Evolutionary conservation across 2,113 vertebrate species (phyloP), one percentile per base, ranked within the genome.

Genomic region (Rhinoptilus africanus): DNA sequence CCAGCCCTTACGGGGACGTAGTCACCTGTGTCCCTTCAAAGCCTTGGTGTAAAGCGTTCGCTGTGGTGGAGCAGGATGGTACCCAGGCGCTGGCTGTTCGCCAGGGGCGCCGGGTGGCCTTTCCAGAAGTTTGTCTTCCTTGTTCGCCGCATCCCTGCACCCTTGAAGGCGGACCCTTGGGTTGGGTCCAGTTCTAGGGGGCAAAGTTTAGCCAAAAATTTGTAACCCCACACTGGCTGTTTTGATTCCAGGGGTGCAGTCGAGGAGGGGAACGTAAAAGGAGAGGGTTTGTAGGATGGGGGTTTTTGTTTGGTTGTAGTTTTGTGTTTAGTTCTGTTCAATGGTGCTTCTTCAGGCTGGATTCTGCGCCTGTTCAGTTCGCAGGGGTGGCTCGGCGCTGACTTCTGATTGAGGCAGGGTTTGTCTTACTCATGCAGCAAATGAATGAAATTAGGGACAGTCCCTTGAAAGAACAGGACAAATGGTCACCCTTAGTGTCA

Each of bases 51-150:
- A 7, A 53, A 57, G 12, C n/a, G 15, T 24, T 56, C 12, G 43
- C 47, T 41, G 43, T 56, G 62, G 47, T 18, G 0, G 1, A 62
- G 32, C 15, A 5, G n/a, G n/a, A n/a, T 0, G 0, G 41, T 51
- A 73, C 84, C 62, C 27, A 35, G 57, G 37, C 19, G 4, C 35
- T 20, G 32, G 16, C 14, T 45, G 21, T 34, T 89, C 73, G 45
- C 56, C 56, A 59, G 45, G 41, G 56, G 28, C 12, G 6, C 57
- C 53, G 34, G 20, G 15, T 14, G 35, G n/a, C 24, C 64, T 53
- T 64, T 41, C 73, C 73, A 75, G 73, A 47, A n/a, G 37, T 59
- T 80, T 63, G 9, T n/a, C 80, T 68, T 66, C 26, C 3, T 20
- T 41, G 34, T 7, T 12, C 35, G 26, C 57, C 43, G 30, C 39